Conservation (phyloP, 2,888 invertebrate species). For the Calameuta pallipes region DNA sequence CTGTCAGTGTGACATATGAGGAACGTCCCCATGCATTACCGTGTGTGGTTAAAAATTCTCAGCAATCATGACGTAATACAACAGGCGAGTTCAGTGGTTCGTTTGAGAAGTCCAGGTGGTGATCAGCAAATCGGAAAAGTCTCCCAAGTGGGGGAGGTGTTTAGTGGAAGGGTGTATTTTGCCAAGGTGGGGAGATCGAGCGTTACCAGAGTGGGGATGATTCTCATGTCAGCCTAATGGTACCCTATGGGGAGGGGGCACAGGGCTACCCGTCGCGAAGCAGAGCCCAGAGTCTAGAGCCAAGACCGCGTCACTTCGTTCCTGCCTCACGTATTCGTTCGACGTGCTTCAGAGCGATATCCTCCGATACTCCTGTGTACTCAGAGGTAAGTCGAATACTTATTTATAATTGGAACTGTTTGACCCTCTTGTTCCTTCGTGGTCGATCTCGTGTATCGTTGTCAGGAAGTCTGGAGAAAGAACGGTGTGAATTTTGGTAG, state of each 20-base stretch:
- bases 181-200: neutral
- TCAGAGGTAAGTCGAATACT: slow-evolving; percentile 20
- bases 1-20: neutral
- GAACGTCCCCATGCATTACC: neutral
- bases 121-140: slow-evolving; percentile 1
- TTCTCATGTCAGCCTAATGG: neutral
- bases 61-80: neutral
- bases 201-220: neutral
- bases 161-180: neutral
- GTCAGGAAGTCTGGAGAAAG: neutral
- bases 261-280: slow-evolving; percentile 41
- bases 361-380: neutral
- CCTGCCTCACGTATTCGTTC: slow-evolving; percentile 50
- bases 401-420: neutral
- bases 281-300: slow-evolving; percentile 30
- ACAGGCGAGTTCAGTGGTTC: neutral
- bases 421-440: neutral
- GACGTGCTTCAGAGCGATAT: slow-evolving; percentile 29
- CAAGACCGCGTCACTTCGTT: slow-evolving; percentile 52
- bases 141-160: neutral
- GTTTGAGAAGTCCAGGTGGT: neutral
- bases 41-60: neutral
- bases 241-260: slow-evolving; percentile 29
- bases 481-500: neutral
- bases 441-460: neutral